phyloP scores from a whole-genome alignment of 2,113 vertebrate species.

The Carlito syrichta region DNA sequence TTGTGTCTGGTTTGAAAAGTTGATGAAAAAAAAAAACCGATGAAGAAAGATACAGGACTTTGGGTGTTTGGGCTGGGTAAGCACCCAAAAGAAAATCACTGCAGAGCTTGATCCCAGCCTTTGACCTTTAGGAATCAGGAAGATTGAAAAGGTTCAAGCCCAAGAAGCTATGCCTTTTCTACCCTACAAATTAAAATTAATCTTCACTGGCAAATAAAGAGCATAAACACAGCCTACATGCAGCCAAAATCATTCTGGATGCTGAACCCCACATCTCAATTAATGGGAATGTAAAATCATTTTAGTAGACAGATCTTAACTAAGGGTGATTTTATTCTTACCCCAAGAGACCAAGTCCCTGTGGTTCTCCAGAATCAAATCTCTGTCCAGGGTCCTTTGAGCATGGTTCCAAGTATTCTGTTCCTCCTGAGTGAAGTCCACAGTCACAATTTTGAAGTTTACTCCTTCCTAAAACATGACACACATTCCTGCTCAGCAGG shows the following conservation, averaged over 20 bases:
- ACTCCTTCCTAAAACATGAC: conserved; percentile 58
- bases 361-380: conserved; percentile 24
- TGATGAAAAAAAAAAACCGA: not conserved
- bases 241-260: not conserved
- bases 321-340: not conserved
- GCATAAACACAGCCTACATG: not conserved
- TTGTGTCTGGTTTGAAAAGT: not conserved
- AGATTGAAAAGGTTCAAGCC: not conserved
- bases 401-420: not conserved
- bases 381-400: conserved; percentile 23
- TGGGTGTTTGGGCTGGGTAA: not conserved
- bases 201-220: not conserved
- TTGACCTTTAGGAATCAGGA: not conserved
- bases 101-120: not conserved
- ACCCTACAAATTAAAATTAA: not conserved
- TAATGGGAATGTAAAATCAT: not conserved
- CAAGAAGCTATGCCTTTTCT: not conserved
- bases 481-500: conserved; percentile 29
- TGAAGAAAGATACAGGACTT: not conserved
- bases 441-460: conserved; percentile 56
- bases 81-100: conserved; percentile 22
- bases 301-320: not conserved
- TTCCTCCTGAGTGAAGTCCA: conserved; percentile 60
- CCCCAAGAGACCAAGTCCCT: conserved; percentile 50
- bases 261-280: not conserved